A percentile compares a stretch with the other conserved stretches of the same genome.
Evolutionary conservation across 2,888 invertebrate genomes (phyloP).

Genomic region (Smittia sp.): DNA sequence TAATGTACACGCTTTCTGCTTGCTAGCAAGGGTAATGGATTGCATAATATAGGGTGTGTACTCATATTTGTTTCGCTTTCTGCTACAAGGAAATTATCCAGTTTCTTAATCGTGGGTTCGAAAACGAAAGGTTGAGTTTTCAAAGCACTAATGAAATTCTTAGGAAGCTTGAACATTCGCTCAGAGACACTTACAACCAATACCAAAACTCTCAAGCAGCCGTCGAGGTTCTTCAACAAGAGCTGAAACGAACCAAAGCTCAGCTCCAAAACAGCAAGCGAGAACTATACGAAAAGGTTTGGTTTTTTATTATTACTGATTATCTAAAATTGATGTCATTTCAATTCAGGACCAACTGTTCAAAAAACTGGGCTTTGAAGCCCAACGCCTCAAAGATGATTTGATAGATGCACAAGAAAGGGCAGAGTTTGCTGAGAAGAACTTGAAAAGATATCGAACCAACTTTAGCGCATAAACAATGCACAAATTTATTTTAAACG

Average conservation of each 20-base stretch:
- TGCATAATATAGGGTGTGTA: too few relatives aligned
- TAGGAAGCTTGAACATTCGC: conserved; percentile 4
- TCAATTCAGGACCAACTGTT: background rate
- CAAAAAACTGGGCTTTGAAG: background rate
- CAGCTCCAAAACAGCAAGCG: background rate
- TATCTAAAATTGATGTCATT: too few relatives aligned
- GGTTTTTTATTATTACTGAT: too few relatives aligned
- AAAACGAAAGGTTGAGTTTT: background rate
- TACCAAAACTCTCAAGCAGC: conserved; percentile 14
- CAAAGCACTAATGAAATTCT: conserved; percentile 10
- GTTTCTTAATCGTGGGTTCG: conserved; percentile 15
- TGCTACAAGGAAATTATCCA: background rate
- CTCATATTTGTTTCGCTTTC: too few relatives aligned
- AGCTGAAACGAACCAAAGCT: background rate
- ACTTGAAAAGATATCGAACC: background rate
- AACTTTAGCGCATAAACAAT: background rate
- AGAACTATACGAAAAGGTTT: conserved; percentile 9
- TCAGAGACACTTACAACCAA: background rate
- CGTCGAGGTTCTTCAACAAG: background rate
- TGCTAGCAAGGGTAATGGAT: too few relatives aligned
- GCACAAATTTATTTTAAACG: too few relatives aligned
- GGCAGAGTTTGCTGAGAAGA: conserved; percentile 14
- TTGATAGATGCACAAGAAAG: conserved; percentile 7
- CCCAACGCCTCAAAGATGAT: conserved; percentile 6
- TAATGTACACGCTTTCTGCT: too few relatives aligned